These are phyloP conservation scores for Thaumetopoea pityocampa DNA, from an alignment of 1,140 invertebrate species.

Conservation along the genomic window DNA sequence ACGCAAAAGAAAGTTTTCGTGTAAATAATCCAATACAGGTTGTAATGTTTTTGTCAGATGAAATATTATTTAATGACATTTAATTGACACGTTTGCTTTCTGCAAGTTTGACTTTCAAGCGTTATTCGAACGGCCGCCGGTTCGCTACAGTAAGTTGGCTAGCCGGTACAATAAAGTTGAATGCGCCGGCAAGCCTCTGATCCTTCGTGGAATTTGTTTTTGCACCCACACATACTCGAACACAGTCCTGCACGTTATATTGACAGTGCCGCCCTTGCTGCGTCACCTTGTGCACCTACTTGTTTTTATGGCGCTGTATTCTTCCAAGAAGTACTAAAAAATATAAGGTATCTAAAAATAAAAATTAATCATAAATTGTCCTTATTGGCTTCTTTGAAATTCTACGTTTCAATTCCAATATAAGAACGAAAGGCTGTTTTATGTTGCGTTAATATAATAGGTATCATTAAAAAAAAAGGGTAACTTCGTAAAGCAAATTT, in stretches of 20 bases:
- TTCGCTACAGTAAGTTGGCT: constrained; percentile 17
- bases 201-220: constrained; percentile 71
- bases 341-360: no score
- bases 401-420: no score
- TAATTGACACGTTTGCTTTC: background rate
- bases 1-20: no score
- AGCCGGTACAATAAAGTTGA: constrained; percentile 48
- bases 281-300: constrained; percentile 23
- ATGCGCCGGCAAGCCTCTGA: constrained; percentile 47
- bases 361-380: no score
- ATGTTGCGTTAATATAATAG: no score
- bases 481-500: no score
- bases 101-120: constrained; percentile 29
- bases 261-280: constrained; percentile 28
- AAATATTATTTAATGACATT: no score
- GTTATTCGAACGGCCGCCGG: constrained; percentile 42
- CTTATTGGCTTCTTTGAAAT: no score
- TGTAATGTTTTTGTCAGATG: no score
- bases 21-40: no score
- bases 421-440: no score
- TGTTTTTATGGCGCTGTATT: constrained; percentile 7
- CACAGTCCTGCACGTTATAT: constrained; percentile 29
- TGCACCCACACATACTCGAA: constrained; percentile 54
- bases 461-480: no score
- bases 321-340: constrained; percentile 19